These are phyloP conservation scores for Nomada ferruginata DNA, from an alignment of 2,888 invertebrate species.

Conservation along the genomic window DNA sequence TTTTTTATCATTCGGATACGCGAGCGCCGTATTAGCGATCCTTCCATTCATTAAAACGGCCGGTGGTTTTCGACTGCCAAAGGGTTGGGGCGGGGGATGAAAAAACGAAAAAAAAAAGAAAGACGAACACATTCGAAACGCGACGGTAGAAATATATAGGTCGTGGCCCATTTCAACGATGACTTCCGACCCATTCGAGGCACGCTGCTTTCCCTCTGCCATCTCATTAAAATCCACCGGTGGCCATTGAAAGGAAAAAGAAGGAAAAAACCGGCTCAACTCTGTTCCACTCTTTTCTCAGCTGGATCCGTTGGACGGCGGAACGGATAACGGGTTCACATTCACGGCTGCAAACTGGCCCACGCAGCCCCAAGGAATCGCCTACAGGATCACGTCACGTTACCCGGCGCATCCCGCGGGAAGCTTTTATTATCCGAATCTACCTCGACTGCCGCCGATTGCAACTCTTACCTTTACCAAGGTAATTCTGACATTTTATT, in stretches of 20 bases:
- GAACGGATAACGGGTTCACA: slow-evolving; percentile 97
- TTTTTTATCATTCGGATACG: slow-evolving; percentile 15
- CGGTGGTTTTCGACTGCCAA: slow-evolving; percentile 19
- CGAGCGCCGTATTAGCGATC: slow-evolving; percentile 5
- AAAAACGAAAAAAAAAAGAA: neutral
- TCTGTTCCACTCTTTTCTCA: slow-evolving; percentile 46
- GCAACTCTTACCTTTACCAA: slow-evolving; percentile 96
- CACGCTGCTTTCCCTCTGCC: slow-evolving; percentile 13
- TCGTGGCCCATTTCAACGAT: slow-evolving; percentile 37
- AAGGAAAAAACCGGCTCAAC: neutral
- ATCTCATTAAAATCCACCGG: slow-evolving; percentile 58
- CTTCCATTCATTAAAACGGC: slow-evolving; percentile 33
- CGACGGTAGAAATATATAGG: slow-evolving; percentile 42
- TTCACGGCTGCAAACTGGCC: slow-evolving; percentile 99
- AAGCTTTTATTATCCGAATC: slow-evolving; percentile 96
- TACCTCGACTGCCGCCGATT: slow-evolving; percentile 94
- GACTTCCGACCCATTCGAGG: neutral
- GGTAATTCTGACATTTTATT: slow-evolving; percentile 85
- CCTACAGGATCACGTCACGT: slow-evolving; percentile 94
- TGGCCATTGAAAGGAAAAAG: slow-evolving; percentile 20
- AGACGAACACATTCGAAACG: slow-evolving; percentile 10
- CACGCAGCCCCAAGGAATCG: slow-evolving; percentile 94
- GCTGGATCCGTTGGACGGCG: slow-evolving; percentile 96
- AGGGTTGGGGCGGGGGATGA: neutral
- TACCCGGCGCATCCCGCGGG: slow-evolving; percentile 97